Conservation (phyloP, 2,888 invertebrate genomes). For the Lithophane ornitopus region DNA sequence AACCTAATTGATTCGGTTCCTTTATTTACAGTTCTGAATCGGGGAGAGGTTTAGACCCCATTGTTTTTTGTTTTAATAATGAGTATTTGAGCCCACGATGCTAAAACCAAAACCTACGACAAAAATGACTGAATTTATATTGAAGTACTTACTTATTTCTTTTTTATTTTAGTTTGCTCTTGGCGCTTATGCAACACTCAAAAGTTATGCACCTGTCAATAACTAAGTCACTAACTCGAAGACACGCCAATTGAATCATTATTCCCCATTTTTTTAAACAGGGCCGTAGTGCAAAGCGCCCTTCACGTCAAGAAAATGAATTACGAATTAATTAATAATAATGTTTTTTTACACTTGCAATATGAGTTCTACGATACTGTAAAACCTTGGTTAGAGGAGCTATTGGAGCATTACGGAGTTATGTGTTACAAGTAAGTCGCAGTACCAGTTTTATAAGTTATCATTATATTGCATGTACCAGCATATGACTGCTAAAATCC, state of each 20-base stretch:
- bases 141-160: not conserved
- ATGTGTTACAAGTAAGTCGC: constrained; percentile 49
- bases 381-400: constrained; percentile 63
- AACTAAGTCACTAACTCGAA: constrained; percentile 23
- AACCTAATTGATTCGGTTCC: too few relatives aligned
- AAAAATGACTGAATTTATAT: too few relatives aligned
- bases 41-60: not conserved
- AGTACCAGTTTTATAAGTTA: not conserved
- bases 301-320: constrained; percentile 50
- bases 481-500: too few relatives aligned
- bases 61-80: not conserved
- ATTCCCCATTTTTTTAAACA: constrained; percentile 54
- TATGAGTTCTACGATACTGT: not conserved
- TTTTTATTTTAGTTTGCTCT: constrained; percentile 17
- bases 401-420: constrained; percentile 61
- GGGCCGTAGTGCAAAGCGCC: constrained; percentile 42
- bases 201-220: not conserved
- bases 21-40: not conserved
- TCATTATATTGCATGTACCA: not conserved
- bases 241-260: too few relatives aligned
- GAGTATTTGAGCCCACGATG: too few relatives aligned
- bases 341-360: fast-evolving
- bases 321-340: fast-evolving
- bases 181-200: too few relatives aligned
- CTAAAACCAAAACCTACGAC: too few relatives aligned